Evolutionary conservation across 1,140 invertebrate genomes (phyloP), one percentile per base, ranked within the genome.

Genomic region (Octopus bimaculoides): DNA sequence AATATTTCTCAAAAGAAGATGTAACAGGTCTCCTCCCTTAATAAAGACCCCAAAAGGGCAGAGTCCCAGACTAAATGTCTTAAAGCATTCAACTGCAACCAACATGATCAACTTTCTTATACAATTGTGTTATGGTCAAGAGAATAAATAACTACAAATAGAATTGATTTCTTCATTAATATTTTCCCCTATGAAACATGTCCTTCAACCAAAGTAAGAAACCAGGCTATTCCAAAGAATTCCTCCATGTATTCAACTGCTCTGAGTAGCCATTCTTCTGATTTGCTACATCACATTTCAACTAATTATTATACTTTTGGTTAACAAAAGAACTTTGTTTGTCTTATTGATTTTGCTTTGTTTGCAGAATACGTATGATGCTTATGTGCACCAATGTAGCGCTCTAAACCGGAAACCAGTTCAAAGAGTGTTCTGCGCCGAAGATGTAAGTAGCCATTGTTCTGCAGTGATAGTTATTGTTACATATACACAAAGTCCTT

Each of bases 401-500:
- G 66, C 66, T 71, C 66, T n/a, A 20, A 71, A 71, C 26, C 66
- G 66, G 7, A 71, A 71, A 71, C 66, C 66, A 17, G 66, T 71
- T 14, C 1, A 41, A 41, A 14, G 66, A 69, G 66, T 69, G 6
- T 69, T 69, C 66, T 69, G 66, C 26, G 66, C 66, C 17, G 66
- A 69, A 71, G 66, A 71, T 17, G 66, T 71, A 71, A 71, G 66
- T 71, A 9, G 1, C 1, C 26, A 41, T 41, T 41, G 26, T 41
- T 41, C 26, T 41, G 26, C 26, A 41, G 26, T 41, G 26, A 41
- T 41, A 41, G 26, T 41, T 41, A 41, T 41, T 41, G 26, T 41
- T 41, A 41, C 3, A 41, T 41, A 41, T 41, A 41, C 26, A 41
- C 26, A 41, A 41, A 41, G 26, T 41, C 26, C 26, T 41, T 41